phyloP scores from a whole-genome alignment of 2,113 vertebrate genomes.

The Piaya cayana region DNA sequence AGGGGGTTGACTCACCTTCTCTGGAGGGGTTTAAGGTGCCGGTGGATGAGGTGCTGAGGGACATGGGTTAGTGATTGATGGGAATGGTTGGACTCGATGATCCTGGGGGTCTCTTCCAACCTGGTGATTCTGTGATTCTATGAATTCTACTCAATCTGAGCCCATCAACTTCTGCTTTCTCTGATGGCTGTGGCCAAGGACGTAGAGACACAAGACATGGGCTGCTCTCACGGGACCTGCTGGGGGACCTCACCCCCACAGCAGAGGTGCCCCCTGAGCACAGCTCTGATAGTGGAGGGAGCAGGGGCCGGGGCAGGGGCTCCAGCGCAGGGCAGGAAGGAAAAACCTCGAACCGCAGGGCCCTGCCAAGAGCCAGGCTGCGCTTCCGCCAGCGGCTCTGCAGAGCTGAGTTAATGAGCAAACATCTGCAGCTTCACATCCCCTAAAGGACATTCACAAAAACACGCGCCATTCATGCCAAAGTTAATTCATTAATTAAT shows the following conservation, averaged over 20 bases:
- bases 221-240: background rate
- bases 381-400: background rate
- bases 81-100: too few relatives aligned
- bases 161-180: background rate
- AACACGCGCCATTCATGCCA: background rate
- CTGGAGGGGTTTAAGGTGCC: too few relatives aligned
- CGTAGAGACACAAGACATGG: fast-evolving
- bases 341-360: background rate
- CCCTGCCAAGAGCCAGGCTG: background rate
- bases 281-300: fast-evolving
- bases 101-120: too few relatives aligned
- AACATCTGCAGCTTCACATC: background rate
- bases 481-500: background rate
- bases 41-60: too few relatives aligned
- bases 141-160: background rate
- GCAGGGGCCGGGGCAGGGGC: background rate
- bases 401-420: background rate
- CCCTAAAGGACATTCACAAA: background rate
- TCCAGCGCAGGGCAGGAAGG: background rate
- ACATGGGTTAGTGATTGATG: too few relatives aligned
- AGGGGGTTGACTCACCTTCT: too few relatives aligned
- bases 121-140: too few relatives aligned
- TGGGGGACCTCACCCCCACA: background rate
- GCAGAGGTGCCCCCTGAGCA: background rate
- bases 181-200: background rate